Conservation (phyloP, 2,113 vertebrate species). For the Tamias sibiricus region DNA sequence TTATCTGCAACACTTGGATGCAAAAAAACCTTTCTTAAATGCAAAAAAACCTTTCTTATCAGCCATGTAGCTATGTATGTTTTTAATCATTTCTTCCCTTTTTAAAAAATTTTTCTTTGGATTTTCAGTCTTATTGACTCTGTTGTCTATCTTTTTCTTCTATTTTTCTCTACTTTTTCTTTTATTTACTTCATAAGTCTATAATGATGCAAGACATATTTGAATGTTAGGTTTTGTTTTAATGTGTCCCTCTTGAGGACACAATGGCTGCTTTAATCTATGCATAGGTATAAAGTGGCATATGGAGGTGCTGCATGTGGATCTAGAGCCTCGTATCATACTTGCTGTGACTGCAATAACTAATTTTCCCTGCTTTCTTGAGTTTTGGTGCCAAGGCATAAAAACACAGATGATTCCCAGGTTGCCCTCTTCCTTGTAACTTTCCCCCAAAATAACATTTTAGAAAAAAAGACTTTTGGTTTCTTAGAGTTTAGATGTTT, state of each 20-base stretch:
- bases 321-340: not conserved
- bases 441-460: not conserved
- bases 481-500: constrained; percentile 47
- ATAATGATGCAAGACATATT: not conserved
- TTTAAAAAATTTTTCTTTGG: constrained; percentile 42
- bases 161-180: not conserved
- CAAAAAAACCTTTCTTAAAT: not conserved
- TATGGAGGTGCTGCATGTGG: not conserved
- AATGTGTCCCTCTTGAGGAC: not conserved
- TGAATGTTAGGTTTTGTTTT: not conserved
- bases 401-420: not conserved
- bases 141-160: not conserved
- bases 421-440: no score
- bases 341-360: not conserved
- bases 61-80: not conserved
- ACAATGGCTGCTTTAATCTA: not conserved
- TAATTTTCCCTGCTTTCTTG: not conserved
- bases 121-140: not conserved
- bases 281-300: not conserved
- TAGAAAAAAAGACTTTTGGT: not conserved
- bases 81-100: not conserved
- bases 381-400: not conserved
- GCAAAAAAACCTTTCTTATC: not conserved
- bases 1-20: not conserved
- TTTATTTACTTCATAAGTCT: not conserved